A percentile compares a stretch with the other conserved stretches of the same genome.
Conservation (phyloP, 2,888 invertebrate species). For the Lysandra bellargus region DNA sequence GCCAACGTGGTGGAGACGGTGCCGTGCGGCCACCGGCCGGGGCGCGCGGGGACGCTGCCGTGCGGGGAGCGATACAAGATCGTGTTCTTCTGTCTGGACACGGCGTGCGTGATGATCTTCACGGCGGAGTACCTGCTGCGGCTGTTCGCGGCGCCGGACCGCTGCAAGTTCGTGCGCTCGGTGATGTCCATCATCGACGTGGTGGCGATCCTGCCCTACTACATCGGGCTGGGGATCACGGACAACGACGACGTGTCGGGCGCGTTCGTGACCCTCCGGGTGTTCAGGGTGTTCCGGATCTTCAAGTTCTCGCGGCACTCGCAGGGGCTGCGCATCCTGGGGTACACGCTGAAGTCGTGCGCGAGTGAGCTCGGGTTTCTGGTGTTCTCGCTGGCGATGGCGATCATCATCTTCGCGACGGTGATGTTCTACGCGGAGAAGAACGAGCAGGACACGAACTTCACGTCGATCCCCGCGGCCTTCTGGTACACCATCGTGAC, state of each 20-base stretch:
- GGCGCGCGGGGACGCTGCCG: constrained; percentile 91
- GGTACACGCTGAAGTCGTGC: constrained; percentile 99
- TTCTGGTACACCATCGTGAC: constrained; percentile 99
- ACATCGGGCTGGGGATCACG: constrained; percentile 97
- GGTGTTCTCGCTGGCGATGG: constrained; percentile 99
- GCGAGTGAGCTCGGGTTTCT: constrained; percentile 99
- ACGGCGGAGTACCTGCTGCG: constrained; percentile 97
- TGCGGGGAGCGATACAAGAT: constrained; percentile 99
- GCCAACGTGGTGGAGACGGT: constrained; percentile 99
- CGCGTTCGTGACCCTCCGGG: constrained; percentile 98
- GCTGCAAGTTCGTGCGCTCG: constrained; percentile 97
- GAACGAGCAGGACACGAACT: constrained; percentile 97
- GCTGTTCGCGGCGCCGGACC: constrained; percentile 98
- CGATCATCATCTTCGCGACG: constrained; percentile 99
- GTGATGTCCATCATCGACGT: constrained; percentile 99
- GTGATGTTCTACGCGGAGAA: constrained; percentile 99
- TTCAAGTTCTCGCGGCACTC: constrained; percentile 99
- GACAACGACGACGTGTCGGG: constrained; percentile 99
- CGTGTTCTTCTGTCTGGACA: constrained; percentile 99
- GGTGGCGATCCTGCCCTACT: constrained; percentile 99
- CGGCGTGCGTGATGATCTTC: constrained; percentile 99
- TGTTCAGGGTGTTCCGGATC: constrained; percentile 99
- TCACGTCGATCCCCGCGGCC: constrained; percentile 99
- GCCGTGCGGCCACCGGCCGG: constrained; percentile 93
- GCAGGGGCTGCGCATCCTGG: constrained; percentile 98